These are phyloP conservation scores for Masnerella sp. DNA, from an alignment of 2,888 invertebrate species.

Conservation along the genomic window DNA sequence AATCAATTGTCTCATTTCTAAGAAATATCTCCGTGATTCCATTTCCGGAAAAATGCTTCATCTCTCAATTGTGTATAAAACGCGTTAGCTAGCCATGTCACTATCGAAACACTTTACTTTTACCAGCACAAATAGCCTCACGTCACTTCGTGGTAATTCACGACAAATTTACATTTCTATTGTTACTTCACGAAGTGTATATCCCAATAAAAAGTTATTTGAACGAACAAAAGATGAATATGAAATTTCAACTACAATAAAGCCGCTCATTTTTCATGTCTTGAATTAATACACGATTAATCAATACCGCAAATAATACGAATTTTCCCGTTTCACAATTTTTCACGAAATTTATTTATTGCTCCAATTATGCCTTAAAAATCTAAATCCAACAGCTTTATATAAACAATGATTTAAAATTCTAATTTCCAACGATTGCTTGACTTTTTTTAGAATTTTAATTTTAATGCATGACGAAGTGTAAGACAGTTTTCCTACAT, in stretches of 20 bases:
- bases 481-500: no score
- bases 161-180: conserved; percentile 2
- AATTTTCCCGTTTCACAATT: no score
- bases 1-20: neutral
- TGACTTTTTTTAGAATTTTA: no score
- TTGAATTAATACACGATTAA: no score
- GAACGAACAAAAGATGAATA: neutral
- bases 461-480: no score
- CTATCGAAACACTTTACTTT: conserved; percentile 6
- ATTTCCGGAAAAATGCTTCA: neutral
- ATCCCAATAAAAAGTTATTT: no score
- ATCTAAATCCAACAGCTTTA: no score
- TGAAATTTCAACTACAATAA: neutral
- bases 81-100: neutral
- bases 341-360: no score
- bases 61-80: neutral
- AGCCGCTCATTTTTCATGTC: neutral
- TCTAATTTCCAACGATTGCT: no score
- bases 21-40: neutral
- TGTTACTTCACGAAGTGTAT: neutral
- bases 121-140: neutral
- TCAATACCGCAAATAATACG: no score
- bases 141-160: conserved; percentile 2
- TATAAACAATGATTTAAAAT: no score
- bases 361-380: no score